Evolutionary conservation across 2,797 vertebrate genomes (phyloP).

Genomic region (Perodicticus potto): DNA sequence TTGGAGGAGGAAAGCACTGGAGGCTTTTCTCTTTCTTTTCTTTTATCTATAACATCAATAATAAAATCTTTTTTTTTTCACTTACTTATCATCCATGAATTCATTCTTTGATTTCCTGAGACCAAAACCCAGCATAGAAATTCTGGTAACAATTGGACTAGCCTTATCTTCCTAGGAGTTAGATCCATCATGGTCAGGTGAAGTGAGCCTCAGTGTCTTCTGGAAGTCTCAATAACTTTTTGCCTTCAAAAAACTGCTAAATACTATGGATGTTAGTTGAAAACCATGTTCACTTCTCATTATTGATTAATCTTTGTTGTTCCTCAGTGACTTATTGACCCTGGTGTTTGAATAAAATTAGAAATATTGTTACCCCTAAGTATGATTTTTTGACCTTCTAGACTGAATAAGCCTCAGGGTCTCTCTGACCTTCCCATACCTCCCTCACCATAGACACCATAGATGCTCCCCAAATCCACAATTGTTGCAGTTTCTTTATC

Average conservation of each 20-base stretch:
- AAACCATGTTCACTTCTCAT: not conserved
- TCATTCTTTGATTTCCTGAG: too few species aligned
- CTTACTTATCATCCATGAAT: too few species aligned
- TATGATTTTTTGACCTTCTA: not conserved
- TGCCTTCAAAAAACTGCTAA: not conserved
- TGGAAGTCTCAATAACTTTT: not conserved
- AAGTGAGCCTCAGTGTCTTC: not conserved
- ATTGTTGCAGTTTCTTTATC: not conserved
- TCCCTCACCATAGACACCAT: not conserved
- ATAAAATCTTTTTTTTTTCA: too few species aligned
- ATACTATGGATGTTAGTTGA: not conserved
- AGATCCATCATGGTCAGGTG: not conserved
- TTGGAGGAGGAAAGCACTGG: too few species aligned
- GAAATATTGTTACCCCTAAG: not conserved
- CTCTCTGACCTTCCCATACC: not conserved
- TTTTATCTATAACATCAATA: too few species aligned
- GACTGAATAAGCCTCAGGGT: not conserved
- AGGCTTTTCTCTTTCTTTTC: too few species aligned
- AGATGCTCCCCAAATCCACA: not conserved
- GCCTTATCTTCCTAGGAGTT: accelerated
- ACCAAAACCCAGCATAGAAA: too few species aligned
- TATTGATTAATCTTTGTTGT: not conserved
- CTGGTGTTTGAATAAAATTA: not conserved
- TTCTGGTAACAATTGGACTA: not conserved
- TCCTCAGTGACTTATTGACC: not conserved